Percentiles rank a stretch among this genome's conserved stretches.
phyloP scores from a whole-genome alignment of 2,797 vertebrate species.

The Siniperca obscura region DNA sequence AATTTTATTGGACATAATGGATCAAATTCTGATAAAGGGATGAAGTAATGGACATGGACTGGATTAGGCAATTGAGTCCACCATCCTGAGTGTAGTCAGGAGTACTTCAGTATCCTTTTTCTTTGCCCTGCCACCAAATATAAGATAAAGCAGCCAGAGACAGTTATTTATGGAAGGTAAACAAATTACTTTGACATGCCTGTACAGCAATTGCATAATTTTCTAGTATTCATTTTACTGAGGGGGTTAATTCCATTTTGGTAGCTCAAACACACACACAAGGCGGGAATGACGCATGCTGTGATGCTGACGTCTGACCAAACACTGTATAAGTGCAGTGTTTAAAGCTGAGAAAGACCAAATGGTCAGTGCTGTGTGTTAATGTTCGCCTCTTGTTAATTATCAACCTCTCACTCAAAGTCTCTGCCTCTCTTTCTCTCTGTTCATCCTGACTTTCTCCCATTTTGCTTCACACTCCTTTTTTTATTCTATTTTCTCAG shows the following conservation, averaged over 20 bases:
- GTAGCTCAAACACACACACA: constrained; percentile 18
- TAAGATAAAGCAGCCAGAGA: background rate
- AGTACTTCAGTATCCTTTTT: background rate
- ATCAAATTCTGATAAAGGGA: background rate
- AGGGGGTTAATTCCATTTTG: constrained; percentile 17
- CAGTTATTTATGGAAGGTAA: background rate
- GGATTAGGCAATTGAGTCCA: background rate
- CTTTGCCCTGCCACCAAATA: constrained; percentile 4
- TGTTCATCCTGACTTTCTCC: constrained; percentile 37
- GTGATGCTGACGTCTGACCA: constrained; percentile 18
- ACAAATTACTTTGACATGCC: constrained; percentile 18
- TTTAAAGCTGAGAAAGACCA: constrained; percentile 46
- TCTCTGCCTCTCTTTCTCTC: constrained; percentile 30
- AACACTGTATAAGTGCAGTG: constrained; percentile 38
- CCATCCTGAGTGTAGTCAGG: background rate
- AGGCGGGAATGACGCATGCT: constrained; percentile 36
- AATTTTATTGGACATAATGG: background rate
- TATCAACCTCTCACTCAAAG: constrained; percentile 63
- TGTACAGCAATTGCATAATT: background rate
- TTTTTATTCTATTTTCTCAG: constrained; percentile 44
- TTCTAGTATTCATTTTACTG: constrained; percentile 9
- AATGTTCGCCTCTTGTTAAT: constrained; percentile 59
- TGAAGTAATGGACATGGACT: background rate
- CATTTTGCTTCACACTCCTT: constrained; percentile 53
- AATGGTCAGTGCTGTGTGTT: constrained; percentile 32